These are phyloP conservation scores for Oligia fasciuncula DNA, from an alignment of 2,888 invertebrate genomes.

Conservation along the genomic window DNA sequence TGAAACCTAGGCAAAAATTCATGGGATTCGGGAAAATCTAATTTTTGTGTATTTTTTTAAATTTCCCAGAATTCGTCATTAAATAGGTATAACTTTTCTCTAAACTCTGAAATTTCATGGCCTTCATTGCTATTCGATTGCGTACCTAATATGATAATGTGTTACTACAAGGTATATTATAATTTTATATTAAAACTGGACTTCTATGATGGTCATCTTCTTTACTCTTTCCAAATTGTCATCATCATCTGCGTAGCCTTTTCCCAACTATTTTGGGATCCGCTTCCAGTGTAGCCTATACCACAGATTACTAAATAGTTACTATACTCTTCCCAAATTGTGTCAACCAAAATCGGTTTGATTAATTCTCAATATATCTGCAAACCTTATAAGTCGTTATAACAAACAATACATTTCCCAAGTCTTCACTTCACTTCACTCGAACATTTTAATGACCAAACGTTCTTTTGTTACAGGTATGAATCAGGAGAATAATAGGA, in stretches of 20 bases:
- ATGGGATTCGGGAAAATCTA: neutral
- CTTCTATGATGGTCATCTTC: no score
- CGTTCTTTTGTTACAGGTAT: slow-evolving; percentile 60
- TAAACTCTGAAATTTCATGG: neutral
- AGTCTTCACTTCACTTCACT: slow-evolving; percentile 16
- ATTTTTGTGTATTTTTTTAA: neutral
- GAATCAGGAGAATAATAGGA: slow-evolving; percentile 49
- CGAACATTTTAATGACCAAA: slow-evolving; percentile 49
- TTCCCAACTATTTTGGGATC: neutral
- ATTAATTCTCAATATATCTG: no score
- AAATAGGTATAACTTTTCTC: neutral
- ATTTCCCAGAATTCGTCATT: neutral
- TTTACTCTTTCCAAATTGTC: no score
- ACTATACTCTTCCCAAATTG: neutral
- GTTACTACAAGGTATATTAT: neutral
- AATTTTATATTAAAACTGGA: no score
- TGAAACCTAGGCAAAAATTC: neutral
- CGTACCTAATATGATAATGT: neutral
- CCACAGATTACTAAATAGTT: no score
- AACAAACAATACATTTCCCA: slow-evolving; percentile 23
- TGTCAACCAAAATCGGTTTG: no score
- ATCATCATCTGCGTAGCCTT: no score
- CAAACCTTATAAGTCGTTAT: no score
- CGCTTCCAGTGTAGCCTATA: neutral
- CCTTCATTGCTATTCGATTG: neutral